These are phyloP conservation scores for Melanchra persicariae DNA, from an alignment of 2,888 invertebrate species.

Conservation along the genomic window DNA sequence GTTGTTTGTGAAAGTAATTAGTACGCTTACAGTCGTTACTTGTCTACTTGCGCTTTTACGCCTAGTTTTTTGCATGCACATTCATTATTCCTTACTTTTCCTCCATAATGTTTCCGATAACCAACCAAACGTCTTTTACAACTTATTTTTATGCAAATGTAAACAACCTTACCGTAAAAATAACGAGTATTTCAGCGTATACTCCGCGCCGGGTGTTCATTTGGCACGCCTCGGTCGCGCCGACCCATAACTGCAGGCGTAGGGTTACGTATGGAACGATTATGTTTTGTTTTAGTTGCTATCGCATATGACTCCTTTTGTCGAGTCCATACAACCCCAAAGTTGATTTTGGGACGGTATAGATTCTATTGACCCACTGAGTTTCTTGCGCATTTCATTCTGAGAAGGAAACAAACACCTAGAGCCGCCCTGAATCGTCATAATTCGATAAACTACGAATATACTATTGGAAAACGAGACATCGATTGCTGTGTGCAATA, in stretches of 20 bases:
- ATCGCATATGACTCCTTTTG: neutral
- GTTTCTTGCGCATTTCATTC: too few species aligned
- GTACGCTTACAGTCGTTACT: neutral
- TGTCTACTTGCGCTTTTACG: neutral
- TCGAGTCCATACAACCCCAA: neutral
- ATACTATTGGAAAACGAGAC: too few species aligned
- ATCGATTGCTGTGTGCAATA: too few species aligned
- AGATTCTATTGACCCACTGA: too few species aligned
- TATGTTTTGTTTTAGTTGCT: constrained; percentile 9
- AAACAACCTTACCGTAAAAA: neutral
- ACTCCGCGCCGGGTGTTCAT: constrained; percentile 17
- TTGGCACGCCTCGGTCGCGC: constrained; percentile 34
- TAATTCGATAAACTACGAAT: too few species aligned
- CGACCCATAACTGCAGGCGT: constrained; percentile 43
- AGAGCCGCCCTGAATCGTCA: too few species aligned
- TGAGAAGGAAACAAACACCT: too few species aligned
- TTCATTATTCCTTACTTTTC: neutral
- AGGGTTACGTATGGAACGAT: constrained; percentile 8
- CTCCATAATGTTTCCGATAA: constrained; percentile 3
- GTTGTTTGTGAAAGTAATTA: neutral
- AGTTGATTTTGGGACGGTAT: too few species aligned
- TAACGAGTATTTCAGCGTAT: neutral
- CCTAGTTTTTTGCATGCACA: neutral
- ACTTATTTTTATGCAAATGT: constrained; percentile 16
- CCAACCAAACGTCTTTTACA: neutral